Evolutionary conservation across 2,113 vertebrate genomes (phyloP), one percentile per base, ranked within the genome.

Genomic region (Stercorarius parasiticus): DNA sequence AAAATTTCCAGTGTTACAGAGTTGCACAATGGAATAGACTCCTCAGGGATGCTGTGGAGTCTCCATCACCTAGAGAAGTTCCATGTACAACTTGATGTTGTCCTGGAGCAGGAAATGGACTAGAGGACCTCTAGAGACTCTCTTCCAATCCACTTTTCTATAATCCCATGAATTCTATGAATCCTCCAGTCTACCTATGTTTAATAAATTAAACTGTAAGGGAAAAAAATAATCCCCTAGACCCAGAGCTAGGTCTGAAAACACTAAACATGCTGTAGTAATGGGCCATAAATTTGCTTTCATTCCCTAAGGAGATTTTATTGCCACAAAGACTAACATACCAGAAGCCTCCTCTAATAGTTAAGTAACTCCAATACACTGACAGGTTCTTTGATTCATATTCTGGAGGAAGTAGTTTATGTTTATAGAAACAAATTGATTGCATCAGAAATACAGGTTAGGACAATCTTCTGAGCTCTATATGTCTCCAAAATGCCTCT

Each of bases 241-340:
- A 88, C 29, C 4, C 40, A 83, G 76, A 88, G 19, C 47, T 83
- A 78, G 47, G 36, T 77, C 79, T 93, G 72, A 92, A 94, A 92
- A 91, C 30, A 88, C 43, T 56, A 74, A 83, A 95, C 53, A 70
- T 50, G 55, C 76, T 73, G 36, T 65, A 94, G 55, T 74, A 92
- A 93, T 34, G 79, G 47, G 40, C 15, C 40, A 82, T 96, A 96
- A 96, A 97, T 97, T 92, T 83, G 26, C 61, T 93, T 95, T 79
- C 40, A 56, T 67, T 83, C 79, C 52, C 59, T 78, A 90, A 82
- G 30, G 72, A 94, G 52, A 69, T 93, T 92, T 90, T 90, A 92
- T 95, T 93, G 59, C 76, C 71, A 90, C 55, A 72, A 95, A 85
- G 69, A 53, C 59, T 78, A 95, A 88, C 47, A 79, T 45, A 78